A percentile compares a stretch with the other conserved stretches of the same genome.
Conservation (phyloP, 2,797 vertebrate species). For the Carcharodon carcharias region DNA sequence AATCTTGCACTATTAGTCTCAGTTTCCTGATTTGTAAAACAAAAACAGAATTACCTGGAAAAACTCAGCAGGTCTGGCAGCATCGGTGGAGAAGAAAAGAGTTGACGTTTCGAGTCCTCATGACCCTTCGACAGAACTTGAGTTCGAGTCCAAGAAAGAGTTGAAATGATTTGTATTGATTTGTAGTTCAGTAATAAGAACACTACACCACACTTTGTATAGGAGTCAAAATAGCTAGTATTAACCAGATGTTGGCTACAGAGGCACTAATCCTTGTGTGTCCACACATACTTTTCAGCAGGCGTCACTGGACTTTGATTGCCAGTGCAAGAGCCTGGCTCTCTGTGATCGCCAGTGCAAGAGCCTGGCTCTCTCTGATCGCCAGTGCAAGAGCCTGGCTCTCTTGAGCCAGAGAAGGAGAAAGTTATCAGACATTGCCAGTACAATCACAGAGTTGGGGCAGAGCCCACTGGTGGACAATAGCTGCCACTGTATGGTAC, state of each 20-base stretch:
- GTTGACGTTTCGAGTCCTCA: no score
- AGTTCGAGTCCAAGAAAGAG: no score
- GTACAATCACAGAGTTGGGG: background rate
- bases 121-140: no score
- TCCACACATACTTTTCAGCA: background rate
- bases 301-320: background rate
- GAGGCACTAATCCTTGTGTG: background rate
- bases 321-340: no score
- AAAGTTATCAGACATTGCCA: background rate
- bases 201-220: background rate
- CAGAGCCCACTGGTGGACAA: slow-evolving; percentile 21
- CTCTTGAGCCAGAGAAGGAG: background rate
- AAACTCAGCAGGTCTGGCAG: no score
- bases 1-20: background rate
- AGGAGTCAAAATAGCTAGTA: background rate
- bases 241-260: background rate
- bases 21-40: background rate
- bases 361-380: no score
- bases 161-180: no score
- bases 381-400: background rate
- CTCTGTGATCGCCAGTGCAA: no score
- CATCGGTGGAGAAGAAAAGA: no score
- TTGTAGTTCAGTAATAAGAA: no score
- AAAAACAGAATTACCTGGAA: no score
- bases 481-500: background rate